Conservation (phyloP, 2,888 invertebrate species). For the Lottia gigantea region DNA sequence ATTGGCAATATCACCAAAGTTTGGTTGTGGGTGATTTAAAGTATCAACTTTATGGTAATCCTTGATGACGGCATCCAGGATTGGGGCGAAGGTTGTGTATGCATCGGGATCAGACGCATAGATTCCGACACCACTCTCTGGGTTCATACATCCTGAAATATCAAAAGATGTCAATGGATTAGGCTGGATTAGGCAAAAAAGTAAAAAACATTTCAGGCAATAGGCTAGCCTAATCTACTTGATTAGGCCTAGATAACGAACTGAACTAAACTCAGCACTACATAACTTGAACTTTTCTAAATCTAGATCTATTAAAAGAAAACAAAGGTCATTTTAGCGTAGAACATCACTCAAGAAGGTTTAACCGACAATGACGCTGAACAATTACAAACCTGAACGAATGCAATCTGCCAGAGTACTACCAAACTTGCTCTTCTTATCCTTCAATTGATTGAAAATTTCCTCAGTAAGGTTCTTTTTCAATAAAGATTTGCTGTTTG, state of each 20-base stretch:
- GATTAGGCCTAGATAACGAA: too few relatives aligned
- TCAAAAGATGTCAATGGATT: neutral
- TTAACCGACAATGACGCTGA: too few relatives aligned
- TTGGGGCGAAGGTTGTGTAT: slow-evolving; percentile 89
- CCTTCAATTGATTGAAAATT: slow-evolving; percentile 44
- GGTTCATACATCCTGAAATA: slow-evolving; percentile 38
- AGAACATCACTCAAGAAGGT: too few relatives aligned
- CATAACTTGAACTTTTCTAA: too few relatives aligned
- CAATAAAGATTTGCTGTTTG: slow-evolving; percentile 74
- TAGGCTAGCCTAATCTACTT: too few relatives aligned
- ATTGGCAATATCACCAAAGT: slow-evolving; percentile 86
- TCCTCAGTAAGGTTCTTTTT: slow-evolving; percentile 72
- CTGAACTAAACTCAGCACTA: too few relatives aligned
- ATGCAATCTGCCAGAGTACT: slow-evolving; percentile 55
- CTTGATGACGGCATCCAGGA: slow-evolving; percentile 96
- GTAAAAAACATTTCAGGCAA: too few relatives aligned
- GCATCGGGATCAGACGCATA: slow-evolving; percentile 97
- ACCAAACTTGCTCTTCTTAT: slow-evolving; percentile 41
- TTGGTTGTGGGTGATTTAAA: slow-evolving; percentile 85
- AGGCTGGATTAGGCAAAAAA: too few relatives aligned
- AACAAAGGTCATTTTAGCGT: too few relatives aligned
- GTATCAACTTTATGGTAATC: slow-evolving; percentile 46
- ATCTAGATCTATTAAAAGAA: too few relatives aligned
- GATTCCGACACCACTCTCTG: slow-evolving; percentile 74
- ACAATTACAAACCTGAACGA: slow-evolving; percentile 76